Conservation (phyloP, 1,140 invertebrate species). For the Wasmannia auropunctata region DNA sequence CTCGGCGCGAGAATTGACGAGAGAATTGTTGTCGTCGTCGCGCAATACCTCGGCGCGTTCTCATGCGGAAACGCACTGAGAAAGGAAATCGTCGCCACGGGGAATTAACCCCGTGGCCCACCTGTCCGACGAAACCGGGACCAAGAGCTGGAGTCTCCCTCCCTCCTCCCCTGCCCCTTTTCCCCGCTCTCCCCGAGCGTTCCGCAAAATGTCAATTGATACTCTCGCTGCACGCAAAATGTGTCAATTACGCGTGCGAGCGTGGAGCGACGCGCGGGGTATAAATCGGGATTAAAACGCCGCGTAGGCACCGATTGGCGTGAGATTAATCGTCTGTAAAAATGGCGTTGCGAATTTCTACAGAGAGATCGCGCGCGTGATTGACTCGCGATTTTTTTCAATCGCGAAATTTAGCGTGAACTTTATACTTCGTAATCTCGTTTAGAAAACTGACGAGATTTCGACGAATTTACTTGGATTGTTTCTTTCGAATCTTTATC, state of each 20-base stretch:
- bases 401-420: background rate
- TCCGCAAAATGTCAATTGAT: background rate
- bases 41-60: conserved; percentile 32
- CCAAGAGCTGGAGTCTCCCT: background rate
- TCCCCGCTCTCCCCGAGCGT: background rate
- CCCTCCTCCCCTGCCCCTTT: no score
- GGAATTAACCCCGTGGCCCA: conserved; percentile 9
- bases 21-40: conserved; percentile 28
- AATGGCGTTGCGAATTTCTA: background rate
- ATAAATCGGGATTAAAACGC: background rate
- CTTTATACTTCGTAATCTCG: background rate
- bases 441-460: background rate
- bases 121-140: background rate
- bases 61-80: conserved; percentile 48
- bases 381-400: background rate
- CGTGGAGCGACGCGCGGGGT: background rate
- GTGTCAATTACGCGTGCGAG: background rate
- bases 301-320: background rate
- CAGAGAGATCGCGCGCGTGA: background rate
- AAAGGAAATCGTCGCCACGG: conserved; percentile 12
- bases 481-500: background rate
- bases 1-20: conserved; percentile 16
- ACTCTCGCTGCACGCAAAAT: background rate
- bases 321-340: background rate
- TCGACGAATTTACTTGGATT: background rate